Evolutionary conservation across 2,113 vertebrate species (phyloP).

Genomic region (Embiotoca jacksoni): DNA sequence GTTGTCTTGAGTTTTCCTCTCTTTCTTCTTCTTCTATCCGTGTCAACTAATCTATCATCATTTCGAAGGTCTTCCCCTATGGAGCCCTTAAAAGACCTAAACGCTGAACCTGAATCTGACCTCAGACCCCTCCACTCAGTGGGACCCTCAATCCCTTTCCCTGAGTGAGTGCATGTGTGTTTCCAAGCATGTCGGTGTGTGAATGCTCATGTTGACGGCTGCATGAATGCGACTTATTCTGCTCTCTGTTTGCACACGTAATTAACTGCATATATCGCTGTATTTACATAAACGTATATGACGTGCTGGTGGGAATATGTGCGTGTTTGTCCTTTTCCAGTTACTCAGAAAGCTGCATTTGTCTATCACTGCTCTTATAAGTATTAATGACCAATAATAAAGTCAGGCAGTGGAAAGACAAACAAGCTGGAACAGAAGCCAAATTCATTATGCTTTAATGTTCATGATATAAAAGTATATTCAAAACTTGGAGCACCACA

Average conservation of each 20-base stretch:
- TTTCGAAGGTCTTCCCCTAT: not conserved
- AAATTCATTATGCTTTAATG: no score
- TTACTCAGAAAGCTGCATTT: not conserved
- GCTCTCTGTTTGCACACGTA: conserved; percentile 6
- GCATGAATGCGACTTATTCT: conserved; percentile 3
- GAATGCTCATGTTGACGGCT: conserved; percentile 16
- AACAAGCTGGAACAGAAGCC: not conserved
- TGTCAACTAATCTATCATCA: conserved; percentile 52
- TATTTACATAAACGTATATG: conserved; percentile 1
- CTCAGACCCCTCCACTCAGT: conserved; percentile 27
- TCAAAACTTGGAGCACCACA: no score
- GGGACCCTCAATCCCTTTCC: conserved; percentile 22
- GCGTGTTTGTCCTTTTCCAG: not conserved
- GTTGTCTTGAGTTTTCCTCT: not conserved
- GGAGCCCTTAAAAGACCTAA: conserved; percentile 38
- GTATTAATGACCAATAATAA: not conserved
- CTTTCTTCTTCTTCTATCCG: conserved; percentile 8
- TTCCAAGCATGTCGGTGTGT: conserved; percentile 13
- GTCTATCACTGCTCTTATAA: not conserved
- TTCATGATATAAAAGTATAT: not conserved
- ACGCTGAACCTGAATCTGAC: conserved; percentile 49
- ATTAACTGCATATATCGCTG: not conserved
- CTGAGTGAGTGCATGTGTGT: conserved; percentile 19
- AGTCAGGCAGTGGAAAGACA: conserved; percentile 2
- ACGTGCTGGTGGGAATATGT: not conserved